Evolutionary conservation across 2,113 vertebrate species (phyloP), one percentile per base, ranked within the genome.

Genomic region (Mustela lutreola): DNA sequence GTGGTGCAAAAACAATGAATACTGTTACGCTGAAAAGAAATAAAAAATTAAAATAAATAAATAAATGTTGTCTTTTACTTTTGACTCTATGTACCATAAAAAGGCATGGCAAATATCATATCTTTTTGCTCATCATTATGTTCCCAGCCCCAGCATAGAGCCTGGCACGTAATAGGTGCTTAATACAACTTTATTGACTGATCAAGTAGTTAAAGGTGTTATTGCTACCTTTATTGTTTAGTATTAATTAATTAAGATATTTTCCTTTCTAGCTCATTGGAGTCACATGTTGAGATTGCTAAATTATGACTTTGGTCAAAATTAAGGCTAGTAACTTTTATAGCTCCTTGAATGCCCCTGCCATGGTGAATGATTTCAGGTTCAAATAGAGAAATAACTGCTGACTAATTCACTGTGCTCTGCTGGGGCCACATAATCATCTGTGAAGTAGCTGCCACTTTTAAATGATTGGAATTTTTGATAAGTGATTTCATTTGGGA

Each of bases 381-480:
- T 85, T 82, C 10, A 84, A 87, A 65, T 14, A 90, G 11, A 78
- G 19, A 76, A 87, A 80, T 73, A 93, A 84, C 7, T 14, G 24
- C 7, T 42, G 11, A 83, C 21, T 94, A 60, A 79, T 31, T 70
- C 65, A 89, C 1, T 88, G 1, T 14, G 62, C 48, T 56, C 19
- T 73, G 4, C 67, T 80, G 26, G 33, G 84, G 22, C 6, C 42
- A 96, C 11, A 89, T 53, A 89, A 48, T 82, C 79, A 48, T 71
- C 33, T 65, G 14, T 89, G 19, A 93, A 93, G 71, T 67, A 45
- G 28, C 53, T 82, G 14, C 2, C 81, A 91, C 11, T 62, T 82
- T 96, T 45, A 92, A 97, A 56, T 86, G 7, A 56, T 63, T 75
- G 70, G 28, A 87, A 87, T 92, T 92, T 84, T 73, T 14, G n/a